Evolutionary conservation across 2,797 vertebrate species (phyloP).

Genomic region (Poecilia gillii): DNA sequence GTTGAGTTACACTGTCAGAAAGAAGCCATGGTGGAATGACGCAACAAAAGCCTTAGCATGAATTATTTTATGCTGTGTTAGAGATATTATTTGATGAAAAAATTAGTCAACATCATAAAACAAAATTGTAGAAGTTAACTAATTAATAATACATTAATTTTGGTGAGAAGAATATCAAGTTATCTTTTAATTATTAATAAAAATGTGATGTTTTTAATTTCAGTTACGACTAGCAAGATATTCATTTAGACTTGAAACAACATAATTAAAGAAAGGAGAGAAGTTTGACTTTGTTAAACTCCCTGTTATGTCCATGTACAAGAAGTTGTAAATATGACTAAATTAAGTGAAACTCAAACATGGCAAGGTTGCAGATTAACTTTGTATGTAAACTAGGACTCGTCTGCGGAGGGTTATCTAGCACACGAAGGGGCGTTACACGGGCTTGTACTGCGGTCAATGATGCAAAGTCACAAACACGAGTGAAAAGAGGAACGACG

Average conservation of each 20-base stretch:
- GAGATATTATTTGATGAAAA: not conserved
- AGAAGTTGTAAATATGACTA: not conserved
- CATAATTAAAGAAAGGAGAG: not conserved
- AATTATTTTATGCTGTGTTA: not conserved
- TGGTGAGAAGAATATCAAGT: not conserved
- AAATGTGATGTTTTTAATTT: not conserved
- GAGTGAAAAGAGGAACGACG: too few species aligned
- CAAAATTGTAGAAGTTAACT: not conserved
- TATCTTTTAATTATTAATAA: not conserved
- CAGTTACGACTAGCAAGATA: not conserved
- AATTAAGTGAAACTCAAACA: not conserved
- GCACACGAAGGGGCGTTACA: too few species aligned
- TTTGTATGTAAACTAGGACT: not conserved
- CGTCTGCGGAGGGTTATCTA: too few species aligned
- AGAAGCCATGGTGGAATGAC: not conserved
- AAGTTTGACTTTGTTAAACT: not conserved
- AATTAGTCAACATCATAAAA: not conserved
- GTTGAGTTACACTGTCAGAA: not conserved
- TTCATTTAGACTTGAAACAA: not conserved
- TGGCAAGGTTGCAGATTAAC: not conserved
- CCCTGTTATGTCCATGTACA: not conserved
- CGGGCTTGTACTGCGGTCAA: too few species aligned
- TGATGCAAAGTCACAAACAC: too few species aligned
- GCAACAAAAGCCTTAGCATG: not conserved
- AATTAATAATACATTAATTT: not conserved